phyloP scores from a whole-genome alignment of 2,797 vertebrate genomes.

The Uromys caudimaculatus region DNA sequence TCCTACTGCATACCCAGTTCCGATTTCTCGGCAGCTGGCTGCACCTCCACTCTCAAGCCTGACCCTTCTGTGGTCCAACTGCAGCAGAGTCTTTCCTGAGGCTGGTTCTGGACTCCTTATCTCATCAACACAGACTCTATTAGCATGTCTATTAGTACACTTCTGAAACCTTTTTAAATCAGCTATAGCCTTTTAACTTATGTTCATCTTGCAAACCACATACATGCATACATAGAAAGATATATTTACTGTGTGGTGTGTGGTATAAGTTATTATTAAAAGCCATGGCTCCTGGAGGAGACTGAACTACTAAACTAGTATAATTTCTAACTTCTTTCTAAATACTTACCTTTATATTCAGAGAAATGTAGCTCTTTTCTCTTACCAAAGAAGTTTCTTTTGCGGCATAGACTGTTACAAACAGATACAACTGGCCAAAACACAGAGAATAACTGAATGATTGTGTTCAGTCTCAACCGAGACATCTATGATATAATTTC shows the following conservation, averaged over 20 bases:
- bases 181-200: neutral
- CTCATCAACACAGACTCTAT: neutral
- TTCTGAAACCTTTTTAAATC: neutral
- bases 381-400: neutral
- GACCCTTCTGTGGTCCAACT: no score
- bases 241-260: neutral
- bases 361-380: neutral
- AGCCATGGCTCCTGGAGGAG: neutral
- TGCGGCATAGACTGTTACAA: neutral
- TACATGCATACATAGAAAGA: neutral
- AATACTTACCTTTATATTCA: no score
- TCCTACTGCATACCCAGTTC: neutral
- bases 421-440: neutral
- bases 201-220: neutral
- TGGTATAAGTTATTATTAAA: neutral
- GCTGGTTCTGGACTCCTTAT: neutral
- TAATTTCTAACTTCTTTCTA: neutral
- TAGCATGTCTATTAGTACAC: no score
- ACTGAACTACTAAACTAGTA: neutral
- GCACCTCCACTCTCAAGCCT: neutral
- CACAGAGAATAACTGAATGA: neutral
- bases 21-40: neutral
- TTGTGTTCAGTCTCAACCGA: neutral
- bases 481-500: neutral
- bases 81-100: neutral